phyloP scores from a whole-genome alignment of 2,113 vertebrate genomes.

The Bubo blakistoni region DNA sequence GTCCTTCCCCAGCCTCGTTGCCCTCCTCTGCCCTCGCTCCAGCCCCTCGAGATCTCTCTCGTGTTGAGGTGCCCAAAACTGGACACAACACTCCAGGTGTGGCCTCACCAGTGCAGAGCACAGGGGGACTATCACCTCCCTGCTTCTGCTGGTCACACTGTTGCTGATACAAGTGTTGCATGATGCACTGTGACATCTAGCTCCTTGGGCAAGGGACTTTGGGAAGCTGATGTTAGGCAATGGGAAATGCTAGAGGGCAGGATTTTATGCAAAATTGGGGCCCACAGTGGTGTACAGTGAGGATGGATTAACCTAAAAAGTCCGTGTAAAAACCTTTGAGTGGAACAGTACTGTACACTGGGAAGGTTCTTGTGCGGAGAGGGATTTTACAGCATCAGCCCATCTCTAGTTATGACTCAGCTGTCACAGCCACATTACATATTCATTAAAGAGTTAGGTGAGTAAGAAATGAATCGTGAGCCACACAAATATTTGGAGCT shows the following conservation, averaged over 20 bases:
- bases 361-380: accelerated
- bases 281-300: neutral
- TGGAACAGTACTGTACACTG: accelerated
- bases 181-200: neutral
- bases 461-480: neutral
- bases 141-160: no score
- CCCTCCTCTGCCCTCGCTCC: no score
- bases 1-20: no score
- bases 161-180: no score
- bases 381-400: neutral
- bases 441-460: neutral
- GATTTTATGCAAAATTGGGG: neutral
- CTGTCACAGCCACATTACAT: accelerated
- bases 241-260: neutral
- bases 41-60: no score
- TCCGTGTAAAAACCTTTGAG: neutral
- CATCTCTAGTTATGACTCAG: neutral
- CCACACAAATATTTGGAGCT: conserved; percentile 41
- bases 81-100: no score
- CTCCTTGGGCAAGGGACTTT: neutral
- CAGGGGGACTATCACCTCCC: no score
- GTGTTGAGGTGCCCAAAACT: no score
- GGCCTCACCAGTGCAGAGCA: no score
- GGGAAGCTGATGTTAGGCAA: neutral
- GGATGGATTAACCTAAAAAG: neutral